These are phyloP conservation scores for Chydorus sphaericus DNA, from an alignment of 2,888 invertebrate species.

Conservation along the genomic window DNA sequence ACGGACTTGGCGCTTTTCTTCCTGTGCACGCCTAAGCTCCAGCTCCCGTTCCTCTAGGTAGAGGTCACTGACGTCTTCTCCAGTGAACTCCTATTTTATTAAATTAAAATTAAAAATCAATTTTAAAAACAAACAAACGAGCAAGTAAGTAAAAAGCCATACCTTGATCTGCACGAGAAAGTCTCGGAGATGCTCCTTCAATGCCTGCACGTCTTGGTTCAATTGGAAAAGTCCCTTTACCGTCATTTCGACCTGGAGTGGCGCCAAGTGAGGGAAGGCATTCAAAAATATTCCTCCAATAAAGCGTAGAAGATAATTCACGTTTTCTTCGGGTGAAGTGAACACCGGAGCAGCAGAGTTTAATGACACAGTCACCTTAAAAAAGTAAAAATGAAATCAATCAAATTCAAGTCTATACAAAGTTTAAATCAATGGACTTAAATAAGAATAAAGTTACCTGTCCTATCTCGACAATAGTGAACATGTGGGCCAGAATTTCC, in stretches of 20 bases:
- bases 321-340: no score
- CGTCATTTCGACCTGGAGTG: conserved; percentile 93
- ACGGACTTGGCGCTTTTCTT: no score
- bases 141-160: conserved; percentile 31
- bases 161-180: conserved; percentile 98
- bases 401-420: no score
- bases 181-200: conserved; percentile 97
- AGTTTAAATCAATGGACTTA: no score
- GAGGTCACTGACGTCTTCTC: conserved; percentile 93
- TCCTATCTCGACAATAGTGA: conserved; percentile 81
- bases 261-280: conserved; percentile 91
- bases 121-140: no score
- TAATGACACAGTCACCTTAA: conserved; percentile 68
- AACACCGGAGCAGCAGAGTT: conserved; percentile 33
- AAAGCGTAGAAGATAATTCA: conserved; percentile 55
- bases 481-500: conserved; percentile 89
- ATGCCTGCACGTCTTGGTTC: conserved; percentile 87
- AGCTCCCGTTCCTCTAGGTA: conserved; percentile 92
- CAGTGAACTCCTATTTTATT: conserved; percentile 76
- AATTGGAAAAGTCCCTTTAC: conserved; percentile 96
- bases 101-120: no score
- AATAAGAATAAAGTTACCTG: no score
- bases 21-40: conserved; percentile 75
- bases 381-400: no score
- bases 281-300: conserved; percentile 83